These are phyloP conservation scores for Neoitamus cyanurus DNA, from an alignment of 2,888 invertebrate genomes.

Conservation along the genomic window DNA sequence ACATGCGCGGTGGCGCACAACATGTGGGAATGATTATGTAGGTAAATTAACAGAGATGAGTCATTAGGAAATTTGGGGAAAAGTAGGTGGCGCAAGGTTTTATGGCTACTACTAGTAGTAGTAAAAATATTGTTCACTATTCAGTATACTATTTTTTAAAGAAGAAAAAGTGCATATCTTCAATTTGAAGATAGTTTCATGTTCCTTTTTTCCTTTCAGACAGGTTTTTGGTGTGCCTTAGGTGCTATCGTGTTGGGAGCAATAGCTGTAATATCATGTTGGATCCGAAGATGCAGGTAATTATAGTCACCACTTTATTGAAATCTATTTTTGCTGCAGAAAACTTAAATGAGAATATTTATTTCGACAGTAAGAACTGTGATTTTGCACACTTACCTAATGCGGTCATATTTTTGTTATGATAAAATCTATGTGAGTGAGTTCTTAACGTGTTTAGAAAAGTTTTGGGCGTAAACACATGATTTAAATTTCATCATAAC, in stretches of 20 bases:
- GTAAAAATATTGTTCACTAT: too few relatives aligned
- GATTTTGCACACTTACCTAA: neutral
- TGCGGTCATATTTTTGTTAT: neutral
- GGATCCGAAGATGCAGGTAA: slow-evolving; percentile 68
- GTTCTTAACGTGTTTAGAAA: neutral
- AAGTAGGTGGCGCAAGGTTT: too few relatives aligned
- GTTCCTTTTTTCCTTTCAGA: slow-evolving; percentile 58
- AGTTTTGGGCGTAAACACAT: neutral
- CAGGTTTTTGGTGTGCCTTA: slow-evolving; percentile 66
- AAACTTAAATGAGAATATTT: neutral
- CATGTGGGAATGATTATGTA: too few relatives aligned
- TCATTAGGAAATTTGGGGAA: too few relatives aligned
- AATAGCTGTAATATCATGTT: slow-evolving; percentile 66
- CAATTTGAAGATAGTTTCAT: too few relatives aligned
- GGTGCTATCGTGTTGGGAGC: slow-evolving; percentile 65
- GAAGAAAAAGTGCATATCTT: too few relatives aligned
- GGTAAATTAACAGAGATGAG: too few relatives aligned
- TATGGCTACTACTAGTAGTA: too few relatives aligned
- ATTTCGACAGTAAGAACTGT: neutral
- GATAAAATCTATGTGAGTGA: neutral
- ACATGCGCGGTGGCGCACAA: too few relatives aligned
- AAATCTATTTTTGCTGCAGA: neutral
- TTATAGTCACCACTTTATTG: slow-evolving; percentile 21
- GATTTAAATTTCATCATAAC: neutral
- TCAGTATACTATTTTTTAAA: too few relatives aligned